Evolutionary conservation across 64 coral and sea anemone genomes (phyloP), one percentile per base, ranked within the genome.

Genomic region (Acropora tenuis): DNA sequence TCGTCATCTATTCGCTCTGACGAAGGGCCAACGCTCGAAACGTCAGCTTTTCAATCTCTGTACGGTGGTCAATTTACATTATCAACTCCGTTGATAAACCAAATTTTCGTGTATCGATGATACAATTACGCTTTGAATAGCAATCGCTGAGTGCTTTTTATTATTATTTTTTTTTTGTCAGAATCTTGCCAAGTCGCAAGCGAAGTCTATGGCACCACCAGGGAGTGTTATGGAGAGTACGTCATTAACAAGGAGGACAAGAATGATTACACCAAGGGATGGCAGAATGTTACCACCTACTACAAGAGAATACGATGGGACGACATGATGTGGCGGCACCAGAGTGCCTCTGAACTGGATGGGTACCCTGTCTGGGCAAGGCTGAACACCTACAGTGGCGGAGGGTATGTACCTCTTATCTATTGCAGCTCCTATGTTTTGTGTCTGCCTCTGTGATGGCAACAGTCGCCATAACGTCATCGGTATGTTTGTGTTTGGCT

Each of bases 341-440:
- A 93, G 69, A 87, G 43, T 3, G 69, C 87, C 50, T 47, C 58
- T 8, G 47, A 93, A 61, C 47, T 96, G 8, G 91, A 93, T 42
- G 95, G 95, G 18, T 96, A 96, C 12, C 95, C 95, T 3, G 87
- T 93, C 77, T 96, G 91, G 95, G 95, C 87, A 57, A 79, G 73
- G 74, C 87, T 96, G 5, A 90, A 69, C 19, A 95, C 96, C 1
- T 98, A 98, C 82, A 74, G 92, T 12, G 96, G 96, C 1, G 93
- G 87, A n/a, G 96, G 96, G 57, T 98, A 87, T 16, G 88, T 74
- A 8, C 17, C 63, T 6, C 6, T 30, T 7, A 55, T 55, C 10
- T 0, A 55, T 55, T 55, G 5, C 5, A 55, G 10, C 52, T 7
- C 10, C 52, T 30, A 30, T 30, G 30, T 30, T 30, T 3, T 30